Conservation (phyloP, 2,888 invertebrate species). For the Leucophora obtusa region DNA sequence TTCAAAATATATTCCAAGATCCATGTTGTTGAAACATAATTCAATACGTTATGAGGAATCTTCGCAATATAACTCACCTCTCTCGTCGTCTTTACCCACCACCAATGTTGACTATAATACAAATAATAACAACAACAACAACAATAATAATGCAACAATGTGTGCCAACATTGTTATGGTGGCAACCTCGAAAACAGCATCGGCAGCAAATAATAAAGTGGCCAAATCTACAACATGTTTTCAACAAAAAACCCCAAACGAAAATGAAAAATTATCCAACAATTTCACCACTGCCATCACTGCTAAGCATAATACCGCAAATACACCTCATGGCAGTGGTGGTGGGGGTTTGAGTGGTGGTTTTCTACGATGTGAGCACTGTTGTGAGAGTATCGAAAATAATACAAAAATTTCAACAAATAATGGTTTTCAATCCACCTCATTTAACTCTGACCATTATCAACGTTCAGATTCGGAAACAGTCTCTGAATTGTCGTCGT, state of each 20-base stretch:
- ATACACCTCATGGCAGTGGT: conserved; percentile 43
- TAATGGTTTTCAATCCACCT: conserved; percentile 52
- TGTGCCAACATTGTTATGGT: conserved; percentile 38
- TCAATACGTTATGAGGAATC: conserved; percentile 50
- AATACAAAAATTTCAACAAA: conserved; percentile 28
- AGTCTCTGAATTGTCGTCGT: conserved; percentile 77
- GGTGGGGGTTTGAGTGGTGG: conserved; percentile 61
- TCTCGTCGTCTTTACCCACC: conserved; percentile 27
- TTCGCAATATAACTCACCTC: conserved; percentile 25
- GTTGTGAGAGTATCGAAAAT: conserved; percentile 69
- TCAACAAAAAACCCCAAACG: conserved; percentile 52
- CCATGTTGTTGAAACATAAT: conserved; percentile 57
- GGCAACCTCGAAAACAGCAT: conserved; percentile 7
- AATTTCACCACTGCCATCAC: conserved; percentile 18
- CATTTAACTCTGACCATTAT: conserved; percentile 67
- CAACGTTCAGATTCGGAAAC: conserved; percentile 72
- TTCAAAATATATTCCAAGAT: conserved; percentile 32
- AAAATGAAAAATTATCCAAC: conserved; percentile 37
- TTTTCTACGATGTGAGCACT: conserved; percentile 71
- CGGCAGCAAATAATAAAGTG: conserved; percentile 46
- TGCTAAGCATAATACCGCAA: conserved; percentile 52
- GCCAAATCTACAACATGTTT: conserved; percentile 39
- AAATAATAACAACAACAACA: conserved; percentile 27
- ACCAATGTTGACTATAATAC: conserved; percentile 17
- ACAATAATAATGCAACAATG: conserved; percentile 37